A percentile compares a stretch with the other conserved stretches of the same genome.
phyloP scores from a whole-genome alignment of 2,113 vertebrate species.

The Periophthalmodon schlosseri region DNA sequence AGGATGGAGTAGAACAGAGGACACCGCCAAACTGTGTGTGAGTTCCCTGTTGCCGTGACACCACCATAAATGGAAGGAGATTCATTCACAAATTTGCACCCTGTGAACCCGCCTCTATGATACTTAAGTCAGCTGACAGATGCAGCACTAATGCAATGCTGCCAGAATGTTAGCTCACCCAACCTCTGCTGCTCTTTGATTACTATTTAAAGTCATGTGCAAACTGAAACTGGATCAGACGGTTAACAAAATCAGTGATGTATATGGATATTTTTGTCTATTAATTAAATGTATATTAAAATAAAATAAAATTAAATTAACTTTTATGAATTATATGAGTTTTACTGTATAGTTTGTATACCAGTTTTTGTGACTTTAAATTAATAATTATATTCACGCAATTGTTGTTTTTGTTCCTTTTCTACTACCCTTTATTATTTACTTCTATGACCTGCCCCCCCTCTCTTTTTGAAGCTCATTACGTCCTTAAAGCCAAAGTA shows the following conservation, averaged over 20 bases:
- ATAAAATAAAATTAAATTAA: no score
- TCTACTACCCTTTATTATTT: no score
- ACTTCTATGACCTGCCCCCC: no score
- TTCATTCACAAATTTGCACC: slow-evolving; percentile 70
- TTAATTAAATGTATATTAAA: not conserved
- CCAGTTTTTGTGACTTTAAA: no score
- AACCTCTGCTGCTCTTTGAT: not conserved
- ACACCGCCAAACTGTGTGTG: slow-evolving; percentile 32
- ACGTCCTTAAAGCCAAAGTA: no score
- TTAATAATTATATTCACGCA: no score
- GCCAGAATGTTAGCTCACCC: not conserved
- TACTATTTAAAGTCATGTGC: slow-evolving; percentile 1
- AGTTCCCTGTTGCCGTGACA: slow-evolving; percentile 45
- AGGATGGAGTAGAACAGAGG: slow-evolving; percentile 37
- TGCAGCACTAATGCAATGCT: slow-evolving; percentile 9
- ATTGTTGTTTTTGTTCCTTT: no score
- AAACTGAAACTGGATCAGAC: not conserved
- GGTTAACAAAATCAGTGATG: not conserved
- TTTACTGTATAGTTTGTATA: no score
- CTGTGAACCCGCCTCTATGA: slow-evolving; percentile 31
- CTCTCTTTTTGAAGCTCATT: no score
- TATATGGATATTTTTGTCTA: not conserved
- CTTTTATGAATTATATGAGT: no score
- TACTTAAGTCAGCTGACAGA: not conserved
- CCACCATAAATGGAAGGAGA: slow-evolving; percentile 60